Evolutionary conservation across 2,797 vertebrate species (phyloP), one percentile per base, ranked within the genome.

Genomic region (Hypotaenidia okinawae): DNA sequence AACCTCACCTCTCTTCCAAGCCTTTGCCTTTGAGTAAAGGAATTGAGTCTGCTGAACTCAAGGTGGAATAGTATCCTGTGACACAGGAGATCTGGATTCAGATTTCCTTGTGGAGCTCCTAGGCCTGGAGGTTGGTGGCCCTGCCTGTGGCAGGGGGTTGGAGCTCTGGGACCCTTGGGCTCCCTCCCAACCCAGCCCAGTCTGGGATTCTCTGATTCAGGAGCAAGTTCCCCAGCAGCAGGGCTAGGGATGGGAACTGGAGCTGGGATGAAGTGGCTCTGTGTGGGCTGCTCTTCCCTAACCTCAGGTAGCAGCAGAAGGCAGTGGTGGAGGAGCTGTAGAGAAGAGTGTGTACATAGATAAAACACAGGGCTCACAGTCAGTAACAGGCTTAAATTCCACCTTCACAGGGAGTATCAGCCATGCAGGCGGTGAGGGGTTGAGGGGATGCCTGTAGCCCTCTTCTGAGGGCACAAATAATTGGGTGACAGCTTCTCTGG

Each of bases 311-410:
- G 75, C 5, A 22, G 45, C 8, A 30, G 52, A 79, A 30, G 17
- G 19, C 1, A 5, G 35, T 16, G 58, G 9, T 37, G 67, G 5
- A 47, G 3, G 22, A 73, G 47, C 32, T 11, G 28, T n/a, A 67
- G 55, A 47, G 62, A 35, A 10, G 27, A 57, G 15, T 3, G 0
- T 2, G 1, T 5, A 1, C 25, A 8, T 13, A n/a, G 61, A 2
- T 1, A 13, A 2, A 33, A 18, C 55, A 0, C 4, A 54, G 51
- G 82, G 79, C 66, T 77, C 70, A 89, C 67, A 0, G 0, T 43
- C 61, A 37, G 10, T 7, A 15, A 6, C 0, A 27, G 67, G 12
- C 68, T 74, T 15, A 13, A 35, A 6, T 74, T 35, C 6, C 59
- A 3, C 19, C 76, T 72, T 23, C 61, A 5, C 27, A 51, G 16